These are phyloP conservation scores for Anaspis maculata DNA, from an alignment of 2,888 invertebrate species.

Conservation along the genomic window DNA sequence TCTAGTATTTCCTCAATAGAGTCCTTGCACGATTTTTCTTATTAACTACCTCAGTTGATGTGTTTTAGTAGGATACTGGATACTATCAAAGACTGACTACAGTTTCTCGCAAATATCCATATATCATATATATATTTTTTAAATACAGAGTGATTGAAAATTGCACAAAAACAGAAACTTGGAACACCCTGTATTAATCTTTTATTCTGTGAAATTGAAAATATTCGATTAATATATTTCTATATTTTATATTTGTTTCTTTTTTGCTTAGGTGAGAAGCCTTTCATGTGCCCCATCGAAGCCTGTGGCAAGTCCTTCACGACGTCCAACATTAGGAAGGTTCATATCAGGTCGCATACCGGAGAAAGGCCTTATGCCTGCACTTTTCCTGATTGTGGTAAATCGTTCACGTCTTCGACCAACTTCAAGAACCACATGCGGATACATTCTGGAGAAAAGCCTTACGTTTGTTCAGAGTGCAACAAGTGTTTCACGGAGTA, in stretches of 20 bases:
- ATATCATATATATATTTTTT: too few species aligned
- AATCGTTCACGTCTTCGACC: constrained; percentile 59
- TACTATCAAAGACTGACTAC: too few species aligned
- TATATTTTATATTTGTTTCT: constrained; percentile 1
- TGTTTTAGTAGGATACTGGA: too few species aligned
- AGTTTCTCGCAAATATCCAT: too few species aligned
- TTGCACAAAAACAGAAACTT: too few species aligned
- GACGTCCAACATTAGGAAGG: constrained; percentile 60
- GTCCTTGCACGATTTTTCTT: too few species aligned
- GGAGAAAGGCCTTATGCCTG: constrained; percentile 60
- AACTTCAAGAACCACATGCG: constrained; percentile 62
- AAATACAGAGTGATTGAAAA: too few species aligned
- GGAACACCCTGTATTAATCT: too few species aligned
- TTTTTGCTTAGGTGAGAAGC: constrained; percentile 41
- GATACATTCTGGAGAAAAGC: constrained; percentile 62
- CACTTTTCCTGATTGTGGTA: constrained; percentile 48
- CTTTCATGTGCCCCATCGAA: constrained; percentile 46
- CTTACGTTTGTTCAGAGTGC: constrained; percentile 56
- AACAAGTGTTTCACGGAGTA: constrained; percentile 61
- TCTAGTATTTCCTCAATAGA: too few species aligned
- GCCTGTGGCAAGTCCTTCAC: constrained; percentile 59
- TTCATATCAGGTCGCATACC: constrained; percentile 59
- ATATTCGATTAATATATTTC: not conserved
- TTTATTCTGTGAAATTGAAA: too few species aligned
- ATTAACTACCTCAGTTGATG: too few species aligned